Percentiles rank a stretch among this genome's conserved stretches.
Evolutionary conservation across 2,113 vertebrate species (phyloP).

Genomic region (Cynoglossus semilaevis): DNA sequence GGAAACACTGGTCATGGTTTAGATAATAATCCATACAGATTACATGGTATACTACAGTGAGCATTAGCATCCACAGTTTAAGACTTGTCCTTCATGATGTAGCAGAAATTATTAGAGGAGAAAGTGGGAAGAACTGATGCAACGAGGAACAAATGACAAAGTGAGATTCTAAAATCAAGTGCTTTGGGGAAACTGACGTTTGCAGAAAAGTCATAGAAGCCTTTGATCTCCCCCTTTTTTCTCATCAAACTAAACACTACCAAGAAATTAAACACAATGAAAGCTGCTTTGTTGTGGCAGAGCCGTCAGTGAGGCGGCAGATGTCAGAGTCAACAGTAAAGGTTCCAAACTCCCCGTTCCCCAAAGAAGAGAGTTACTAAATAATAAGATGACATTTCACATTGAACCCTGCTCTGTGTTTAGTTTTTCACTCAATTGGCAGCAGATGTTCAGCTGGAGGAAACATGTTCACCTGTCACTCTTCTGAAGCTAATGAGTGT

Average conservation of each 20-base stretch:
- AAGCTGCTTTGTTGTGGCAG: constrained; percentile 27
- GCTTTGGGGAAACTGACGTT: constrained; percentile 19
- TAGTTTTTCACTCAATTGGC: constrained; percentile 53
- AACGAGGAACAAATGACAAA: constrained; percentile 11
- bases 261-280: constrained; percentile 39
- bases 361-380: constrained; percentile 34
- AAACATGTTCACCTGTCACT: constrained; percentile 4
- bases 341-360: constrained; percentile 17
- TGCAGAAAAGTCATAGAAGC: background rate
- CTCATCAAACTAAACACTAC: constrained; percentile 22
- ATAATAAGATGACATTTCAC: constrained; percentile 33
- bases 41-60: no score
- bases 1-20: no score
- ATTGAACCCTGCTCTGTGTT: constrained; percentile 39
- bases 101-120: constrained; percentile 13
- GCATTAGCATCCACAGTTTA: no score
- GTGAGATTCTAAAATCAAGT: constrained; percentile 2
- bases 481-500: constrained; percentile 13
- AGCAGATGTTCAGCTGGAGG: constrained; percentile 52
- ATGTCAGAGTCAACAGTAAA: constrained; percentile 36
- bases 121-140: constrained; percentile 3
- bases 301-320: constrained; percentile 21
- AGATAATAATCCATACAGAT: no score
- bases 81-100: constrained; percentile 13
- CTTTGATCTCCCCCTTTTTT: background rate